Evolutionary conservation across 2,888 invertebrate species (phyloP).

Genomic region (Bedellia somnulentella): DNA sequence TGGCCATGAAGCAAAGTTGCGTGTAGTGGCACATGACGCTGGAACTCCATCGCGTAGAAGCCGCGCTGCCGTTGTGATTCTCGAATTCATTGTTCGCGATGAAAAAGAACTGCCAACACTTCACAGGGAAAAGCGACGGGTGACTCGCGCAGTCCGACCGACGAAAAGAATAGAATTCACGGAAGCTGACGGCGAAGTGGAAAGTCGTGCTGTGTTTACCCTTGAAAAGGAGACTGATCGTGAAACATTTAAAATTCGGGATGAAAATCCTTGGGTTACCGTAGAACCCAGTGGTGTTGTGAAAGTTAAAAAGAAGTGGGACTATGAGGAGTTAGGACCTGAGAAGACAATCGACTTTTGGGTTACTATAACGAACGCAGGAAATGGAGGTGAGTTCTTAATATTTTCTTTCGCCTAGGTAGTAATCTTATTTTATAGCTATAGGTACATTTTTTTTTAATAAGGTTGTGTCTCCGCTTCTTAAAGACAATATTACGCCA

Average conservation of each 20-base stretch:
- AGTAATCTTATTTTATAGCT: neutral
- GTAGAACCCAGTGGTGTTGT: conserved; percentile 91
- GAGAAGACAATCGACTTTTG: conserved; percentile 96
- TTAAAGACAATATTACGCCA: too few species aligned
- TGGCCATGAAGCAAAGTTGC: conserved; percentile 67
- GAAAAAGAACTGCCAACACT: conserved; percentile 65
- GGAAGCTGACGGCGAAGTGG: conserved; percentile 86
- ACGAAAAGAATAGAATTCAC: conserved; percentile 91
- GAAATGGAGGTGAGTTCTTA: conserved; percentile 76
- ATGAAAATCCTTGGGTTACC: conserved; percentile 92
- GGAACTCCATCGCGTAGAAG: conserved; percentile 73
- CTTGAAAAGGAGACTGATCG: conserved; percentile 90
- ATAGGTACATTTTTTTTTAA: neutral
- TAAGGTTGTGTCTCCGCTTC: neutral
- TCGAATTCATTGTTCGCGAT: conserved; percentile 69
- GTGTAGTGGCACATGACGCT: conserved; percentile 82
- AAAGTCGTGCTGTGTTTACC: conserved; percentile 85
- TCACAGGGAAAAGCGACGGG: conserved; percentile 73
- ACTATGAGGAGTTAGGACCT: conserved; percentile 91
- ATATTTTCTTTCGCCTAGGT: neutral
- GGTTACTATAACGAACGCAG: conserved; percentile 90
- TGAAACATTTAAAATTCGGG: conserved; percentile 90
- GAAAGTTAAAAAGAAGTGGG: conserved; percentile 95
- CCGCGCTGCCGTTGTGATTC: conserved; percentile 72
- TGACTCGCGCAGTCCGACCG: conserved; percentile 90